Percentiles rank a stretch among this genome's conserved stretches.
phyloP scores from a whole-genome alignment of 64 coral and sea anemone species.

The Stichodactyla helianthus region DNA sequence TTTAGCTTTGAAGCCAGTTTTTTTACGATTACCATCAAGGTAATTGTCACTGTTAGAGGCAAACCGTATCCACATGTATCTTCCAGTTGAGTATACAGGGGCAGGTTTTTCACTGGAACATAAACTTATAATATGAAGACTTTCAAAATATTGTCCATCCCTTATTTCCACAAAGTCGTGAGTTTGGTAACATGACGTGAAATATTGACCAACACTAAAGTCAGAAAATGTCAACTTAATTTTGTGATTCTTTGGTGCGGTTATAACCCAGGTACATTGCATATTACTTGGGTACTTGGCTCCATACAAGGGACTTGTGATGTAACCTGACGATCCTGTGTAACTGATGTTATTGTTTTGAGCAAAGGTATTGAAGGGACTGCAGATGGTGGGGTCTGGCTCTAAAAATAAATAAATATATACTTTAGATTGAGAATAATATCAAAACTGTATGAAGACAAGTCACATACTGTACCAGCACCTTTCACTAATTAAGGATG shows the following conservation, averaged over 20 bases:
- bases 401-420: not conserved
- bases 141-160: slow-evolving; percentile 9
- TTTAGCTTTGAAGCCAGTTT: not conserved
- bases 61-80: slow-evolving; percentile 46
- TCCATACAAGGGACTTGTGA: slow-evolving; percentile 36
- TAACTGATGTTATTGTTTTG: slow-evolving; percentile 34
- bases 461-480: too few relatives aligned
- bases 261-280: slow-evolving; percentile 50
- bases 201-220: slow-evolving; percentile 20
- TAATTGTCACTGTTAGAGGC: slow-evolving; percentile 25
- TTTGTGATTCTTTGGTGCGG: slow-evolving; percentile 3
- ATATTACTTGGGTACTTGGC: slow-evolving; percentile 52
- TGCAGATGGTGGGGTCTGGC: not conserved
- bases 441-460: too few relatives aligned
- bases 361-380: not conserved
- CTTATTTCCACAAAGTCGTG: slow-evolving; percentile 29
- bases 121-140: not conserved
- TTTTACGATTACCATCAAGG: not conserved
- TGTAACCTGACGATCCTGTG: slow-evolving; percentile 20
- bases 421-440: too few relatives aligned
- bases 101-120: not conserved
- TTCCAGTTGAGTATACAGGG: slow-evolving; percentile 37
- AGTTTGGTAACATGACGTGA: not conserved
- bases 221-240: slow-evolving; percentile 36
- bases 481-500: too few relatives aligned